A percentile compares a stretch with the other conserved stretches of the same genome.
These are phyloP conservation scores for Ceratothoa steindachneri DNA, from an alignment of 2,888 invertebrate genomes.

Conservation along the genomic window DNA sequence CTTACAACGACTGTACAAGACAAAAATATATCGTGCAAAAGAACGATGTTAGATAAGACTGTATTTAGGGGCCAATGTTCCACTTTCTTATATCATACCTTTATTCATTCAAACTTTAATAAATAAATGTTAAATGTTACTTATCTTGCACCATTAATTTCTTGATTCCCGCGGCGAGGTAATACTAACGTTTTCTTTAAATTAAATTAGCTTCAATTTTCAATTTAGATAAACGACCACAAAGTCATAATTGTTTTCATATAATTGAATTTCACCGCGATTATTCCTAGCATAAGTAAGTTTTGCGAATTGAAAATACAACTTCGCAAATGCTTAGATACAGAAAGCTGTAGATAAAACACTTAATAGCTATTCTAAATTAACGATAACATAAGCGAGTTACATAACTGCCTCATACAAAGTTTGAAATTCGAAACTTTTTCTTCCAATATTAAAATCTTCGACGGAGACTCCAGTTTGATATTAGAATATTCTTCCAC, in stretches of 20 bases:
- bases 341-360: constrained; percentile 13
- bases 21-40: too few relatives aligned
- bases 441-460: constrained; percentile 10
- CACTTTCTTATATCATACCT: too few relatives aligned
- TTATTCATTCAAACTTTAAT: too few relatives aligned
- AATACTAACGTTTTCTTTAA: not conserved
- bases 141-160: too few relatives aligned
- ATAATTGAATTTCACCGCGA: not conserved
- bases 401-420: constrained; percentile 10
- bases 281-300: not conserved
- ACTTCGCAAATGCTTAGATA: constrained; percentile 6
- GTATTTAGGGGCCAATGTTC: too few relatives aligned
- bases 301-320: not conserved
- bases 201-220: not conserved
- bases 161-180: too few relatives aligned
- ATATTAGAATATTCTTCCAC: constrained; percentile 13
- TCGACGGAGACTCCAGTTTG: constrained; percentile 2
- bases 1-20: too few relatives aligned
- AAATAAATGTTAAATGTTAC: too few relatives aligned
- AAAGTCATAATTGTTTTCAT: not conserved
- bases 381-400: constrained; percentile 13
- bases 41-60: too few relatives aligned
- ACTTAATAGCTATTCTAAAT: constrained; percentile 11
- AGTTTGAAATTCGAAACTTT: constrained; percentile 4
- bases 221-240: not conserved